Percentiles rank a stretch among this genome's conserved stretches.
Evolutionary conservation across 2,797 vertebrate species (phyloP).

Genomic region (Artibeus lituratus): DNA sequence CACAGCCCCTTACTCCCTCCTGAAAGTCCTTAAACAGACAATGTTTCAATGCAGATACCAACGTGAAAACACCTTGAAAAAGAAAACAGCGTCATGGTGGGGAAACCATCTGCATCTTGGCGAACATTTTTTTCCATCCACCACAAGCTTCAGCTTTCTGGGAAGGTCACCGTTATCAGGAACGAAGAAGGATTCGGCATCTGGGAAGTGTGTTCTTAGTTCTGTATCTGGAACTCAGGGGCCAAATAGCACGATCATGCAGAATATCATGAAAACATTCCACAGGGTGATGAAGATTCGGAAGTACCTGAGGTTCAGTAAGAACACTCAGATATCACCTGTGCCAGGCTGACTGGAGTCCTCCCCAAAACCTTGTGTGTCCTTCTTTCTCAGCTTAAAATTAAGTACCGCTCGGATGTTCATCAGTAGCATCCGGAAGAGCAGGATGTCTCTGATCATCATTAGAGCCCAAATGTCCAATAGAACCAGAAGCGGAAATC

Average conservation of each 20-base stretch:
- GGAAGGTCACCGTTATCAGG: slow-evolving; percentile 50
- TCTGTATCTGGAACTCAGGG: slow-evolving; percentile 73
- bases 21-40: not conserved
- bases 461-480: no score
- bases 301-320: slow-evolving; percentile 96
- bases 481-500: no score
- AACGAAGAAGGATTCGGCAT: not conserved
- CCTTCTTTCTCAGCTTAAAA: no score
- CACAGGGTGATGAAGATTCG: slow-evolving; percentile 97
- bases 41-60: not conserved
- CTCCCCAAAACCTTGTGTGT: no score
- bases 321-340: slow-evolving; percentile 97
- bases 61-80: slow-evolving; percentile 19
- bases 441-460: no score
- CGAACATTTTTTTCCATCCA: slow-evolving; percentile 36
- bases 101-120: not conserved
- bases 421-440: no score
- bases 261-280: slow-evolving; percentile 99
- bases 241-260: slow-evolving; percentile 92
- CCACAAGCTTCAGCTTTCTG: slow-evolving; percentile 6
- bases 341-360: not conserved
- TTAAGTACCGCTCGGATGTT: no score
- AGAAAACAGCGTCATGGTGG: not conserved
- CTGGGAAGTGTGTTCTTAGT: not conserved
- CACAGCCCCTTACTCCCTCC: not conserved